phyloP scores from a whole-genome alignment of 2,888 invertebrate genomes.

The Drosophila lutescens region DNA sequence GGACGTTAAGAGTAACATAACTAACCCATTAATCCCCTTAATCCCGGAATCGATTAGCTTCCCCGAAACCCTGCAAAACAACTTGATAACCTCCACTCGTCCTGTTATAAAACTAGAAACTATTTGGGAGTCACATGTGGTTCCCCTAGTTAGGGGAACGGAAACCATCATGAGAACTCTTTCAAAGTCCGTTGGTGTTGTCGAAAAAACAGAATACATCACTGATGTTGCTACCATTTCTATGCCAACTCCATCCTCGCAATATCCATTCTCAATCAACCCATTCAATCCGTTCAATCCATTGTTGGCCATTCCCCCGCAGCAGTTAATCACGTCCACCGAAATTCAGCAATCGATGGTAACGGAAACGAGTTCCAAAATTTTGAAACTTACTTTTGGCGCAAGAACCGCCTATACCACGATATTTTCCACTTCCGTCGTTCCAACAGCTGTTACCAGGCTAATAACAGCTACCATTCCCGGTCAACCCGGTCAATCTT shows the following conservation, averaged over 20 bases:
- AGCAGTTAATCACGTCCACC: slow-evolving; percentile 92
- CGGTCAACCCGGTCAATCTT: slow-evolving; percentile 88
- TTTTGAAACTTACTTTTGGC: slow-evolving; percentile 94
- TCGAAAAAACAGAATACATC: slow-evolving; percentile 92
- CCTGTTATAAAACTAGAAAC: slow-evolving; percentile 91
- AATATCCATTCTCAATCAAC: slow-evolving; percentile 79
- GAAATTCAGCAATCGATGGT: slow-evolving; percentile 92
- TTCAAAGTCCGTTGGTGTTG: slow-evolving; percentile 90
- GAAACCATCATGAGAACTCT: slow-evolving; percentile 91
- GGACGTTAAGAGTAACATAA: slow-evolving; percentile 48
- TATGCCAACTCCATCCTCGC: slow-evolving; percentile 86
- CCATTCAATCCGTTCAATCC: slow-evolving; percentile 81
- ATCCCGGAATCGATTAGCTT: slow-evolving; percentile 40
- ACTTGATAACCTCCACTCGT: slow-evolving; percentile 89
- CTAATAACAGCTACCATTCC: slow-evolving; percentile 92
- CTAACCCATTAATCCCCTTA: slow-evolving; percentile 32
- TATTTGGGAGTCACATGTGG: slow-evolving; percentile 92
- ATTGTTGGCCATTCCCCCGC: slow-evolving; percentile 86
- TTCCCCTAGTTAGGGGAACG: slow-evolving; percentile 91
- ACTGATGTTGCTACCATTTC: slow-evolving; percentile 90
- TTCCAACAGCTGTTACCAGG: slow-evolving; percentile 93
- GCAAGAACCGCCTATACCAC: slow-evolving; percentile 95
- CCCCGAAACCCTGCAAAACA: slow-evolving; percentile 85
- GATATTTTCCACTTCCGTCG: slow-evolving; percentile 91
- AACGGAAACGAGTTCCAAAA: slow-evolving; percentile 91